phyloP scores from a whole-genome alignment of 2,888 invertebrate genomes.

The Homarus gammarus region DNA sequence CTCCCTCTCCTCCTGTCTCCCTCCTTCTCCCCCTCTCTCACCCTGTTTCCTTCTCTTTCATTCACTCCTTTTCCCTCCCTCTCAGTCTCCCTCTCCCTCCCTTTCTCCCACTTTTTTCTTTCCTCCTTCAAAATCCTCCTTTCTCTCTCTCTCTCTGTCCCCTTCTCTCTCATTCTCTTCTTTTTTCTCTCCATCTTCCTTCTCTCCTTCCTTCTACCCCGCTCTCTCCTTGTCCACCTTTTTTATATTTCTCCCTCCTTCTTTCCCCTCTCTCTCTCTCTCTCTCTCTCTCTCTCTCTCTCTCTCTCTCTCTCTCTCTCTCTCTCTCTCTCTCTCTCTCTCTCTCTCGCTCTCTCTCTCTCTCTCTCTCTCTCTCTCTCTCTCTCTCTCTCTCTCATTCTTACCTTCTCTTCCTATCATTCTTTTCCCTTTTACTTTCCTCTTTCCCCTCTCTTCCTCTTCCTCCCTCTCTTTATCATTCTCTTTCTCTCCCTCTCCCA shows the following conservation, averaged over 20 bases:
- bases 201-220: neutral
- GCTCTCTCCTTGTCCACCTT: too few relatives aligned
- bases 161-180: neutral
- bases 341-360: slow-evolving; percentile 21
- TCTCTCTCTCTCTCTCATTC: too few relatives aligned
- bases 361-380: neutral
- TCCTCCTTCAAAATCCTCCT: too few relatives aligned
- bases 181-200: neutral
- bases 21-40: slow-evolving; percentile 32
- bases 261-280: neutral
- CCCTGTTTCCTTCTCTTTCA: slow-evolving; percentile 14
- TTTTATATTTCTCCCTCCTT: neutral
- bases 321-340: slow-evolving; percentile 39
- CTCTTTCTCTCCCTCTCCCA: neutral
- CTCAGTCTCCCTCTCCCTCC: slow-evolving; percentile 13
- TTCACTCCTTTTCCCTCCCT: slow-evolving; percentile 17
- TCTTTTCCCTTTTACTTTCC: neutral
- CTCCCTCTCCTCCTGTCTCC: slow-evolving; percentile 13
- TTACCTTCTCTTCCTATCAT: too few relatives aligned
- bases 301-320: slow-evolving; percentile 37
- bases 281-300: slow-evolving; percentile 33
- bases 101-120: too few relatives aligned
- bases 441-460: neutral
- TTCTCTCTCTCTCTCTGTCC: neutral
- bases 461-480: neutral